Percentiles rank a stretch among this genome's conserved stretches.
Evolutionary conservation across 2,888 invertebrate species (phyloP).

Genomic region (Steromphala cineraria): DNA sequence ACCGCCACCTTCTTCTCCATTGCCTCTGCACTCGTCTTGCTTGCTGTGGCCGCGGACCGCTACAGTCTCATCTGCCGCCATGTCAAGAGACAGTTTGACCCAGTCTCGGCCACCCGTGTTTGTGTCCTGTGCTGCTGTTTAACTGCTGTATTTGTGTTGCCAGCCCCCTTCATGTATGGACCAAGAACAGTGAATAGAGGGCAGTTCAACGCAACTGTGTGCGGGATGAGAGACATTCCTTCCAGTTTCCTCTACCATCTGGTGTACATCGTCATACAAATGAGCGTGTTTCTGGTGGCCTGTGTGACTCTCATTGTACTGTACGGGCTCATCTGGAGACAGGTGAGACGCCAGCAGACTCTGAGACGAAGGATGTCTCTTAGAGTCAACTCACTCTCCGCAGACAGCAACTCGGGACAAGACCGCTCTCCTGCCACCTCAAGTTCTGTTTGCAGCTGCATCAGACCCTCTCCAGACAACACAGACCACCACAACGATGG

Average conservation of each 20-base stretch:
- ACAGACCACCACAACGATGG: too few species aligned
- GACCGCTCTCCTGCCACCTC: neutral
- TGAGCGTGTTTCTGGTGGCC: constrained; percentile 14
- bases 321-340: constrained; percentile 33
- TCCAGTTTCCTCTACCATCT: neutral
- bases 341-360: neutral
- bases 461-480: neutral
- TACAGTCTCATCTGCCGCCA: constrained; percentile 47
- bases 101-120: constrained; percentile 35
- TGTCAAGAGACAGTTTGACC: constrained; percentile 41
- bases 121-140: constrained; percentile 23
- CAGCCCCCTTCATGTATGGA: constrained; percentile 40
- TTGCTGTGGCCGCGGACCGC: constrained; percentile 42
- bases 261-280: neutral
- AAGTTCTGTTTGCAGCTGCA: neutral
- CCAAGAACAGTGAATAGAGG: constrained; percentile 29
- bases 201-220: neutral
- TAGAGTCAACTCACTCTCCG: neutral
- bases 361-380: neutral
- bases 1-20: neutral
- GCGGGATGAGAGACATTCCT: neutral
- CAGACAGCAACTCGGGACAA: neutral
- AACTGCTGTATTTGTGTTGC: constrained; percentile 37
- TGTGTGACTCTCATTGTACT: constrained; percentile 31
- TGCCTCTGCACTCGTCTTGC: constrained; percentile 36